These are phyloP conservation scores for Drosophila kohkoa DNA, from an alignment of 1,140 invertebrate genomes.

Conservation along the genomic window DNA sequence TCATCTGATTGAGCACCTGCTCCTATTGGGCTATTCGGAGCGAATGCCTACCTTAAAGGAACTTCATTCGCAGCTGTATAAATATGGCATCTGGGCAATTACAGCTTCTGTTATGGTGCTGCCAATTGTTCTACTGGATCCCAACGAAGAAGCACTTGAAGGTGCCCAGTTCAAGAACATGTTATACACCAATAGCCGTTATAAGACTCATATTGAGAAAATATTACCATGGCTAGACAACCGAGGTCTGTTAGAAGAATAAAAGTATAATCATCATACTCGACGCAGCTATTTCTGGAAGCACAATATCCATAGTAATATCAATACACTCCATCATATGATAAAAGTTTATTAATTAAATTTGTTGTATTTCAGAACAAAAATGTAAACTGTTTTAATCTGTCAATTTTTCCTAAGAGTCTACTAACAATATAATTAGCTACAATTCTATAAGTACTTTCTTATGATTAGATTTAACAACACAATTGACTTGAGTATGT, in stretches of 20 bases:
- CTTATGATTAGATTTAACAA: no score
- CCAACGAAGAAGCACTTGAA: slow-evolving; percentile 42
- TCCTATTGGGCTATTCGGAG: slow-evolving; percentile 50
- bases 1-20: slow-evolving; percentile 51
- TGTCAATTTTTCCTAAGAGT: no score
- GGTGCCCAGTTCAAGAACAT: slow-evolving; percentile 58
- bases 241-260: slow-evolving; percentile 59
- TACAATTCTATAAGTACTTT: no score
- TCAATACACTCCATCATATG: no score
- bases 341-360: no score
- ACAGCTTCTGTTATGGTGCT: slow-evolving; percentile 61
- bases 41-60: slow-evolving; percentile 48
- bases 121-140: slow-evolving; percentile 68
- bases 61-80: slow-evolving; percentile 50
- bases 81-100: slow-evolving; percentile 53
- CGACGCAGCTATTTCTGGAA: neutral
- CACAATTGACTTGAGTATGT: no score
- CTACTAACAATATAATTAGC: no score
- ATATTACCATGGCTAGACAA: slow-evolving; percentile 79
- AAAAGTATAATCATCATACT: neutral
- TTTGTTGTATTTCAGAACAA: no score
- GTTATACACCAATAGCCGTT: slow-evolving; percentile 61
- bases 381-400: no score
- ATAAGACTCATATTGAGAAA: slow-evolving; percentile 54
- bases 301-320: neutral